phyloP scores from a whole-genome alignment of 2,888 invertebrate species.

The Platynereis dumerilii region DNA sequence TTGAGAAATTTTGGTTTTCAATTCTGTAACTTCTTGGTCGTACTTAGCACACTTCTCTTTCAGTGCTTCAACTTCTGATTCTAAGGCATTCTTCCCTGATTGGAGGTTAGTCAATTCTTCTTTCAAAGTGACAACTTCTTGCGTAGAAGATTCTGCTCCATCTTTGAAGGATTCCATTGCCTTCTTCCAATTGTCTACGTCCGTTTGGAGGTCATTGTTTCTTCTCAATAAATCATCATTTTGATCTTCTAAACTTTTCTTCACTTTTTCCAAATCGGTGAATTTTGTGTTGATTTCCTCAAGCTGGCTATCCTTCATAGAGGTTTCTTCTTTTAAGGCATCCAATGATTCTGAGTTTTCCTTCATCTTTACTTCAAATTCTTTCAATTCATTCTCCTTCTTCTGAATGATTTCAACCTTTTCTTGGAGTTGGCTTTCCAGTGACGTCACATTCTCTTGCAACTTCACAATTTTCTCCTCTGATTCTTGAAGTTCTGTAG shows the following conservation, averaged over 20 bases:
- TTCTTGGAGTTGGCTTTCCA: background rate
- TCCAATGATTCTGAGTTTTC: too few relatives aligned
- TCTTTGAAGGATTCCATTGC: constrained; percentile 18
- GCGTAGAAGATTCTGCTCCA: constrained; percentile 12
- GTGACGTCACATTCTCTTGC: too few relatives aligned
- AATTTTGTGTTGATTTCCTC: too few relatives aligned
- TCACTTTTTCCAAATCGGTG: too few relatives aligned
- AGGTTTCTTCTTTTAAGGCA: too few relatives aligned
- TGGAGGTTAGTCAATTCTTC: constrained; percentile 11
- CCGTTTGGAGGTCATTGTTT: background rate
- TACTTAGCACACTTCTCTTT: constrained; percentile 4
- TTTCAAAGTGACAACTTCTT: constrained; percentile 13
- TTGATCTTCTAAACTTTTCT: constrained; percentile 1
- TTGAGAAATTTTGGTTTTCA: constrained; percentile 1
- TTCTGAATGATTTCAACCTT: background rate
- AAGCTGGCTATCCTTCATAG: too few relatives aligned
- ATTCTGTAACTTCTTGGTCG: background rate
- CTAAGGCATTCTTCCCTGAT: constrained; percentile 2
- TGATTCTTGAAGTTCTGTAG: too few relatives aligned
- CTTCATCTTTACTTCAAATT: too few relatives aligned
- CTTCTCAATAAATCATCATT: background rate
- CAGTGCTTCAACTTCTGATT: background rate
- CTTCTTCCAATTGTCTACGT: constrained; percentile 14
- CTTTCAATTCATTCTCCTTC: too few relatives aligned
- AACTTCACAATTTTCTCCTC: too few relatives aligned